Conservation (phyloP, 2,797 vertebrate genomes). For the Neosilurus hyrtlii region DNA sequence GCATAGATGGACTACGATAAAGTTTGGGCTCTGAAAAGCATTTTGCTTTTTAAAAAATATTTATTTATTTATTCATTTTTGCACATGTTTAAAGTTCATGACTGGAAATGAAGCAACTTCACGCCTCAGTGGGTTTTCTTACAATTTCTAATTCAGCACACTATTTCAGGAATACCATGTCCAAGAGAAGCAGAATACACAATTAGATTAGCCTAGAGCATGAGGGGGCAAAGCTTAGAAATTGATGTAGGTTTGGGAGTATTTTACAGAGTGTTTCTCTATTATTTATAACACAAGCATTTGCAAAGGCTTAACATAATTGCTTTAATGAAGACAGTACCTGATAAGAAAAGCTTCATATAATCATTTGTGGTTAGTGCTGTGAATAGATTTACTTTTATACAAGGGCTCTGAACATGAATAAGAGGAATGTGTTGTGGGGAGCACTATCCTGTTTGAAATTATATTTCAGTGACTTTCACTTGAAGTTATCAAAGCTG, state of each 20-base stretch:
- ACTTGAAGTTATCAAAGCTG: neutral
- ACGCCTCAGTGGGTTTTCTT: neutral
- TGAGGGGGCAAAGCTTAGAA: neutral
- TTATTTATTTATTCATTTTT: neutral
- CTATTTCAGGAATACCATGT: conserved; percentile 1
- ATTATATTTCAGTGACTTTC: neutral
- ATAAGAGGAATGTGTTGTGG: neutral
- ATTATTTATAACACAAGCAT: neutral
- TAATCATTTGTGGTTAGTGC: neutral
- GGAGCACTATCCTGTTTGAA: neutral
- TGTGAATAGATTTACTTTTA: neutral
- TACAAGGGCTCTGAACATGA: neutral
- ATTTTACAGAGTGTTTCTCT: conserved; percentile 1
- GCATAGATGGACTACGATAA: neutral
- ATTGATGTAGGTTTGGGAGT: neutral
- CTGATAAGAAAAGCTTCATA: neutral
- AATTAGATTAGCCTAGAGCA: conserved; percentile 35
- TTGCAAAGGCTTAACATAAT: neutral
- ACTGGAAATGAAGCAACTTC: neutral
- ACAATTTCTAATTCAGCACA: conserved; percentile 6
- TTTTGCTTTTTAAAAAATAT: neutral
- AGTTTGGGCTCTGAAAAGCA: neutral
- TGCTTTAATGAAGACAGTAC: neutral
- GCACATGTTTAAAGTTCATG: conserved; percentile 1
- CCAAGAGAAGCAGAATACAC: conserved; percentile 29